Conservation (phyloP, 1,140 invertebrate species). For the Procambarus clarkii region DNA sequence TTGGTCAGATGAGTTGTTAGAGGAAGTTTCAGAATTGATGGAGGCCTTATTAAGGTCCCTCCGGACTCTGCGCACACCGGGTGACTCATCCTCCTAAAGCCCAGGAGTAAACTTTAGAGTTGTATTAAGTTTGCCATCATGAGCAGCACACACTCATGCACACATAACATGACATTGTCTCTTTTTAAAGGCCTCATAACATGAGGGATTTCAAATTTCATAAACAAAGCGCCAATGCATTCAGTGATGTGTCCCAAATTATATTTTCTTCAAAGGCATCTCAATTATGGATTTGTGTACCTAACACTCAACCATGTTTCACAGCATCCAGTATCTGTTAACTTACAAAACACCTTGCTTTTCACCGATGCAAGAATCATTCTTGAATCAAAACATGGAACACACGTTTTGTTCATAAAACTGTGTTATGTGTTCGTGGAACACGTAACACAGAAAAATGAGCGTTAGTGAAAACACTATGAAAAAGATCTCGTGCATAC, state of each 20-base stretch:
- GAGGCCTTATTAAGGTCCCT: slow-evolving; percentile 50
- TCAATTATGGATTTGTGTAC: not conserved
- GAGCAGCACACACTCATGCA: slow-evolving; percentile 13
- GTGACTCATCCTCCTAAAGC: slow-evolving; percentile 47
- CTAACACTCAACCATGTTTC: not conserved
- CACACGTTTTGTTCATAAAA: not conserved
- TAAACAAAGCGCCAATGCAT: not conserved
- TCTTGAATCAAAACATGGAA: not conserved
- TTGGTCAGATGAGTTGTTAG: slow-evolving; percentile 71
- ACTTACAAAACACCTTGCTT: not conserved
- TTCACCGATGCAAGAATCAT: not conserved
- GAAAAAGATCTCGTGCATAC: not conserved
- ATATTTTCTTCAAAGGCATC: not conserved
- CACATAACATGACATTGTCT: not conserved
- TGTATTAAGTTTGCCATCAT: not conserved
- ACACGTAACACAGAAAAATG: not conserved
- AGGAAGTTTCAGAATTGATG: slow-evolving; percentile 59
- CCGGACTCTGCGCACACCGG: slow-evolving; percentile 34
- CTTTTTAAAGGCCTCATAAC: not conserved
- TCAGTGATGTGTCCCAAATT: not conserved
- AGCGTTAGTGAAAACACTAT: too few species aligned
- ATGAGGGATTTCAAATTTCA: not conserved
- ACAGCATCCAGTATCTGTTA: not conserved
- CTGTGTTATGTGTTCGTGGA: not conserved
- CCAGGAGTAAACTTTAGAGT: slow-evolving; percentile 16